These are phyloP conservation scores for Trissolcus brochymenae DNA, from an alignment of 2,888 invertebrate species.

Conservation along the genomic window DNA sequence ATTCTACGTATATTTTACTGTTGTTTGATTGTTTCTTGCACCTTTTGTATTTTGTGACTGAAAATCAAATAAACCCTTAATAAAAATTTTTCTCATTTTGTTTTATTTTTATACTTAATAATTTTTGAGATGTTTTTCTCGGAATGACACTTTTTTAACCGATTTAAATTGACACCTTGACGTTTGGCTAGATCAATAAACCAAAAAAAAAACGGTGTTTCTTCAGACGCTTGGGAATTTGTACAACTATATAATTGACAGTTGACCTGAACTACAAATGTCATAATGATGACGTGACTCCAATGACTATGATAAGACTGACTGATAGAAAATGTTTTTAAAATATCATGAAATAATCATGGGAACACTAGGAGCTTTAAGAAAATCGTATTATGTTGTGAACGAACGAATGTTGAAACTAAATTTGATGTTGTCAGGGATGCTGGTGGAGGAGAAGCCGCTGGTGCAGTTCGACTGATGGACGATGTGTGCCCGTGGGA, in stretches of 20 bases:
- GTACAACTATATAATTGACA: too few relatives aligned
- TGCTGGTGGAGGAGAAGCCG: slow-evolving; percentile 69
- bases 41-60: not conserved
- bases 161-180: too few relatives aligned
- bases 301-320: too few relatives aligned
- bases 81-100: too few relatives aligned
- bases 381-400: slow-evolving; percentile 34
- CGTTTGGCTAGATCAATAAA: too few relatives aligned
- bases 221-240: too few relatives aligned
- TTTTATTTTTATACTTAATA: too few relatives aligned
- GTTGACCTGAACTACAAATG: too few relatives aligned
- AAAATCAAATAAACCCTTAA: not conserved
- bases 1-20: slow-evolving; percentile 7
- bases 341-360: not conserved
- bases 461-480: slow-evolving; percentile 68
- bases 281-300: too few relatives aligned
- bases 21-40: slow-evolving; percentile 10
- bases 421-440: slow-evolving; percentile 74
- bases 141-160: too few relatives aligned
- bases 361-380: slow-evolving; percentile 7
- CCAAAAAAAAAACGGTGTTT: too few relatives aligned
- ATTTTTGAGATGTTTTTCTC: too few relatives aligned
- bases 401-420: slow-evolving; percentile 71
- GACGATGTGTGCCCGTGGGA: slow-evolving; percentile 82
- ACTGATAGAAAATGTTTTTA: not conserved